Base-by-base conservation (phyloP, 1,140 invertebrate species). In the Drosophila kikkawai region DNA sequence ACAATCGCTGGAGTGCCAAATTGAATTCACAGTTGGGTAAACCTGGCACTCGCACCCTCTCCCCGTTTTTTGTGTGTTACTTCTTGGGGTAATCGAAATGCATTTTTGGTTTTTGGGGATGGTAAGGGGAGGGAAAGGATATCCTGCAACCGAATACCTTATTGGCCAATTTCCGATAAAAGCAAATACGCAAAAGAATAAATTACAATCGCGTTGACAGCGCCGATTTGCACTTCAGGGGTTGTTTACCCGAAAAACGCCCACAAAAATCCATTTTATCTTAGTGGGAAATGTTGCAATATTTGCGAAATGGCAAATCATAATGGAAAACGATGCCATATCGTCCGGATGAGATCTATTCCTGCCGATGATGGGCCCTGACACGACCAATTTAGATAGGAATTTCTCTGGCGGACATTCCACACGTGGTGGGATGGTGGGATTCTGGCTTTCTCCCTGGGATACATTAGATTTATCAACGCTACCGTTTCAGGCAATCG, bases 141-240 rank as follows among this genome's bases (percentile, higher is more conserved):
- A 66, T 86, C 83, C 84, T 79, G 64, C 76, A 81, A 75, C 48
- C 66, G 45, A 75, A 82, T 45, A 78, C 68, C 80, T 73, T 77
- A 78, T 74, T 81, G 53, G 58, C 60, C 69, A 64, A 82, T 88
- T 74, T 83, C 68, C 79, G 75, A 82, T 84, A 76, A 79, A 64
- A 42, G 60, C 45, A 55, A 80, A 71, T 80, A 66, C 76, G 80
- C 75, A 88, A 66, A 78, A 70, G 75, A 79, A 88, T 88, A 90
- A 90, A 90, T 90, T 80, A 90, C 73, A 81, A 85, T 71, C 63
- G 50, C 58, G 55, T 70, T 85, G 85, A 85, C 86, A 91, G 83
- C 47, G 51, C 57, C 34, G 42, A 61, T 26, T 79, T 48, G 2
- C 39, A 3, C 32, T 17, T 5, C 66, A 80, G 64, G 83, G 83